phyloP scores from a whole-genome alignment of 2,888 invertebrate species.

The Agrotis exclamationis region DNA sequence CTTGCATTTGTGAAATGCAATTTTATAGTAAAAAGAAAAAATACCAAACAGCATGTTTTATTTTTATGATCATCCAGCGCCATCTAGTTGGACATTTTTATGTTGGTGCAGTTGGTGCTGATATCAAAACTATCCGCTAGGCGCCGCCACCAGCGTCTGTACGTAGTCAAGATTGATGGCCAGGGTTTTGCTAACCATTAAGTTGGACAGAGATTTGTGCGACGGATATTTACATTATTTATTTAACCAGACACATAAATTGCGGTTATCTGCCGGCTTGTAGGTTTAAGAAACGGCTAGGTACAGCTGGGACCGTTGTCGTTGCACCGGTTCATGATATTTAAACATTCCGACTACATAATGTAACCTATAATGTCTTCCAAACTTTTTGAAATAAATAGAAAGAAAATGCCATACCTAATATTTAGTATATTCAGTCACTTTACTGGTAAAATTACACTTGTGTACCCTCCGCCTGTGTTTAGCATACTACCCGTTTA shows the following conservation, averaged over 20 bases:
- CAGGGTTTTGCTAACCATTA: constrained; percentile 55
- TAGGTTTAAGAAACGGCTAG: constrained; percentile 26
- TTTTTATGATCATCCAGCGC: constrained; percentile 32
- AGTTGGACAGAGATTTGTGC: constrained; percentile 57
- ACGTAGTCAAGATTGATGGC: constrained; percentile 51
- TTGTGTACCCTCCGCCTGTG: too few species aligned
- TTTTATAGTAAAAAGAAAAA: constrained; percentile 47
- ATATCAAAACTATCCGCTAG: constrained; percentile 17
- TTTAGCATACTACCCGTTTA: too few species aligned
- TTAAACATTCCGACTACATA: not conserved
- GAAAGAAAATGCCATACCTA: not conserved
- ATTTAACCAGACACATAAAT: constrained; percentile 52
- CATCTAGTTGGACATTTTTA: constrained; percentile 41
- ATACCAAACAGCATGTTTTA: constrained; percentile 38
- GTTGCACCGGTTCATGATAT: not conserved
- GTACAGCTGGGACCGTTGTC: constrained; percentile 14
- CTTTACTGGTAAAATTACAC: not conserved
- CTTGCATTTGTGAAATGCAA: constrained; percentile 46
- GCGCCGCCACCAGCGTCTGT: constrained; percentile 31
- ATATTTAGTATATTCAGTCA: not conserved
- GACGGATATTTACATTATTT: constrained; percentile 58
- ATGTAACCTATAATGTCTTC: too few species aligned
- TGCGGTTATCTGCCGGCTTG: constrained; percentile 34
- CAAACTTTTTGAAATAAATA: not conserved
- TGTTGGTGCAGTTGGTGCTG: not conserved